Conservation (phyloP, 2,888 invertebrate species). For the Leptinotarsa haldemani region DNA sequence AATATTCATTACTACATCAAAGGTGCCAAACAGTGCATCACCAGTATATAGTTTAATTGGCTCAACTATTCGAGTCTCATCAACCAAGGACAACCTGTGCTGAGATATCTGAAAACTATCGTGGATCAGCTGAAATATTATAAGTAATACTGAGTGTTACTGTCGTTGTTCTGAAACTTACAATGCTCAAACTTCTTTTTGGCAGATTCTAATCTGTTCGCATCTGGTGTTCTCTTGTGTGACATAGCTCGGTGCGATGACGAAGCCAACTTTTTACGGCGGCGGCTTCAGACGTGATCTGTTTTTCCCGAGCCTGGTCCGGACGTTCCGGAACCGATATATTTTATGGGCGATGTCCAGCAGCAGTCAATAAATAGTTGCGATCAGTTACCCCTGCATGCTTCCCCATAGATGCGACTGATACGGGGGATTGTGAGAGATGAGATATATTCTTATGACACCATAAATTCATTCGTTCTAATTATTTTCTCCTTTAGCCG, state of each 20-base stretch:
- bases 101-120: too few species aligned
- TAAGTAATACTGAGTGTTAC: too few species aligned
- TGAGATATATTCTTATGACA: slow-evolving; percentile 19
- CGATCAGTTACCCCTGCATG: slow-evolving; percentile 48
- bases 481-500: slow-evolving; percentile 6
- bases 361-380: slow-evolving; percentile 66
- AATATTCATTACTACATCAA: too few species aligned
- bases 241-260: slow-evolving; percentile 51
- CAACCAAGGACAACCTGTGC: too few species aligned
- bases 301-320: slow-evolving; percentile 50
- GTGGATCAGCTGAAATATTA: too few species aligned
- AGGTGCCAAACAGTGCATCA: too few species aligned
- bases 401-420: slow-evolving; percentile 28
- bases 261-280: slow-evolving; percentile 64
- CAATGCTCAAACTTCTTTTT: neutral
- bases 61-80: too few species aligned
- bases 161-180: neutral
- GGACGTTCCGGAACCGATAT: slow-evolving; percentile 64
- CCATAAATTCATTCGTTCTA: slow-evolving; percentile 18
- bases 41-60: too few species aligned
- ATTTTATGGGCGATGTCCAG: slow-evolving; percentile 67
- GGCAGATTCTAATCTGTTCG: slow-evolving; percentile 59
- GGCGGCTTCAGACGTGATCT: slow-evolving; percentile 51
- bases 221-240: slow-evolving; percentile 64
- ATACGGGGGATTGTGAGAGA: slow-evolving; percentile 25